Conservation (phyloP, 2,888 invertebrate genomes). For the Drosophila rubida region DNA sequence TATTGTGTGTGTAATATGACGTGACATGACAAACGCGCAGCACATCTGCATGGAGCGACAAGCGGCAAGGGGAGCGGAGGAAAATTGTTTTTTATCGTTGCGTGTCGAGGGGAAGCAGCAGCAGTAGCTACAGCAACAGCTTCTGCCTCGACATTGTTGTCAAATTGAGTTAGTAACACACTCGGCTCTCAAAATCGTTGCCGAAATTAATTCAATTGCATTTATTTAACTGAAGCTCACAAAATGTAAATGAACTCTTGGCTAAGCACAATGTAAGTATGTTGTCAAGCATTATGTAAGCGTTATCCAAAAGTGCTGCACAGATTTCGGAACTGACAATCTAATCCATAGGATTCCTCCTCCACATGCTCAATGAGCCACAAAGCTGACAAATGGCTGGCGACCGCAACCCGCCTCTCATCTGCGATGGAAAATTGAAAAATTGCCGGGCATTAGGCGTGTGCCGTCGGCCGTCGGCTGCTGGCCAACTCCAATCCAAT, state of each 20-base stretch:
- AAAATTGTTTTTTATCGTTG: slow-evolving; percentile 53
- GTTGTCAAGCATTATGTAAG: slow-evolving; percentile 30
- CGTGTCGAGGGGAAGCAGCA: slow-evolving; percentile 50
- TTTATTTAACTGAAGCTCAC: slow-evolving; percentile 17
- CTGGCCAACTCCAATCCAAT: slow-evolving; percentile 4
- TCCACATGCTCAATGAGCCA: slow-evolving; percentile 59
- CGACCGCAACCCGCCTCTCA: neutral
- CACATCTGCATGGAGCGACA: slow-evolving; percentile 17
- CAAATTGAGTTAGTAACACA: slow-evolving; percentile 48
- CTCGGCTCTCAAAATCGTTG: slow-evolving; percentile 36
- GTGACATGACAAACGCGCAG: slow-evolving; percentile 67
- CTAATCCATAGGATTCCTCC: slow-evolving; percentile 14
- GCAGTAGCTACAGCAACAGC: slow-evolving; percentile 4
- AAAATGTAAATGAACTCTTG: slow-evolving; percentile 39
- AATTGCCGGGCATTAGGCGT: slow-evolving; percentile 35
- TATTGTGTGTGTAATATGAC: slow-evolving; percentile 75
- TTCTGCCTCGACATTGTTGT: slow-evolving; percentile 38
- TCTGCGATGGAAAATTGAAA: slow-evolving; percentile 16
- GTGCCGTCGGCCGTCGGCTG: too few relatives aligned
- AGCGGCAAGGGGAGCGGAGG: neutral
- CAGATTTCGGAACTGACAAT: slow-evolving; percentile 17
- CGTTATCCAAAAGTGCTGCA: slow-evolving; percentile 11
- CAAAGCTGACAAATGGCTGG: slow-evolving; percentile 52
- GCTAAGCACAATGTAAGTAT: slow-evolving; percentile 50
- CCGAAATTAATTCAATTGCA: slow-evolving; percentile 68